Base-by-base conservation (phyloP, 2,888 invertebrate genomes). In the Lutraria lutraria region DNA sequence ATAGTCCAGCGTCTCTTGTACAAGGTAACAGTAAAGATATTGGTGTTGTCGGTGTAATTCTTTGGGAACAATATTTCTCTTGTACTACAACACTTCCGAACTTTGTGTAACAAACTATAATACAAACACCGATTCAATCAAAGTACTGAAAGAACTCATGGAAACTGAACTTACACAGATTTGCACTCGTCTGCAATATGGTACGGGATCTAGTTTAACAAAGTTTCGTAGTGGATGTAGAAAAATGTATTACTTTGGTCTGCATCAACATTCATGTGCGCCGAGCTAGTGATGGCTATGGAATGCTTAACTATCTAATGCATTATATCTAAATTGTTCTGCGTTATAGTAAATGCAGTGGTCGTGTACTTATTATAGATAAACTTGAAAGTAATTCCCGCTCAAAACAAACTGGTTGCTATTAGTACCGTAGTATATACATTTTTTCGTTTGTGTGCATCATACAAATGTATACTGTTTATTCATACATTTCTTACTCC, bases 1-100 rank as follows among this genome's bases (percentile, higher is more conserved):
- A 95, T 15, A 95, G 91, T 12, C 95, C 95, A 8, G 88, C 91
- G 15, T 94, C 95, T 29, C 91, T 92, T 21, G 88, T 88, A 16
- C 93, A 91, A 25, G 94, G 94, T 80, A 94, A 83, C 21, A 94
- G 83, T 34, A 90, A 54, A 12, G 92, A 89, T 80, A 94, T 81
- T 21, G 89, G 90, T 34, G 92, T 92, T 21, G 87, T 68, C 8
- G 85, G 86, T 25, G 86, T 88, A 15, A 94, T 89, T 19, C 31
- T 76, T 52, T 34, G 43, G 31, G 88, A 89, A 83, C 92, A 91
- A 81, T 92, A 94, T 25, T 93, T 94, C 81, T 92, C 92, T 63
- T 82, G 93, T 54, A 93, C 94, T 83, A 82, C 91, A 31, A 89
- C 81, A 63, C 90, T 82, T 60, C 92, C 91, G 16, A 89, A 34